These are phyloP conservation scores for Hypena proboscidalis DNA, from an alignment of 2,888 invertebrate species.

Conservation along the genomic window DNA sequence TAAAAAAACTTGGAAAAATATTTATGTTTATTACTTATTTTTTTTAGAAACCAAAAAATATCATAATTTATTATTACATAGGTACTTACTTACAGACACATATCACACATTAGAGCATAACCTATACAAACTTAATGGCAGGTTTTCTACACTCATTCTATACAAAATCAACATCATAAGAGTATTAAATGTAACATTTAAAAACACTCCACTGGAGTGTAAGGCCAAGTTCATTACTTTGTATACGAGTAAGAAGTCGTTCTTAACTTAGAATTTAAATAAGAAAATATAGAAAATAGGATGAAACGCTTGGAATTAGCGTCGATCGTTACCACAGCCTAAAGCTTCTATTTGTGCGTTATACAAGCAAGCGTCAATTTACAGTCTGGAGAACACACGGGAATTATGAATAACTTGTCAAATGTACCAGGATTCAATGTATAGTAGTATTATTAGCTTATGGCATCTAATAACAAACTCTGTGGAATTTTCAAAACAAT, in stretches of 20 bases:
- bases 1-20: not conserved
- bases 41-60: no score
- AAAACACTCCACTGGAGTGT: not conserved
- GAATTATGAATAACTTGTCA: not conserved
- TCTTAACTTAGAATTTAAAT: slow-evolving; percentile 16
- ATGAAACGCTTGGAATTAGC: slow-evolving; percentile 4
- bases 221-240: not conserved
- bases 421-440: no score
- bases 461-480: no score
- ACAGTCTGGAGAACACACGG: slow-evolving; percentile 22
- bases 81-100: not conserved
- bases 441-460: no score
- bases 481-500: no score
- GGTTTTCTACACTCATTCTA: not conserved
- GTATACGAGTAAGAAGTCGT: not conserved
- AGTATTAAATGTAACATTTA: not conserved
- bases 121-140: not conserved
- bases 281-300: slow-evolving; percentile 10
- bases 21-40: not conserved
- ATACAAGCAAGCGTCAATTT: slow-evolving; percentile 32
- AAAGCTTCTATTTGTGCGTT: slow-evolving; percentile 35
- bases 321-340: slow-evolving; percentile 32
- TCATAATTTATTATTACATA: no score
- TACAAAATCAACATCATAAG: not conserved
- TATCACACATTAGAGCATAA: not conserved